Conservation (phyloP, 2,113 vertebrate genomes). For the Piaya cayana region DNA sequence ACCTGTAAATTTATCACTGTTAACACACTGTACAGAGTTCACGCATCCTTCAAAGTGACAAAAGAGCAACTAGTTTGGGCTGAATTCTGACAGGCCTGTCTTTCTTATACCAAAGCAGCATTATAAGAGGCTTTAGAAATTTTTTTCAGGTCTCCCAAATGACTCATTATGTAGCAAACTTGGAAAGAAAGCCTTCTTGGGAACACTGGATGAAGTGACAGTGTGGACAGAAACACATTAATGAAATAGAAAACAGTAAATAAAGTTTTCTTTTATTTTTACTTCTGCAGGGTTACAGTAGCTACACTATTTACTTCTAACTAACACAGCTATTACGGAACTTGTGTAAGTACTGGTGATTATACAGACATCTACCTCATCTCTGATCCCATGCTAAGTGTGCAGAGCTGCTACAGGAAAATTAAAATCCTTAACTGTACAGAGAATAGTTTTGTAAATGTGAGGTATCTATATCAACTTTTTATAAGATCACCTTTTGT, state of each 20-base stretch:
- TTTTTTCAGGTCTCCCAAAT: background rate
- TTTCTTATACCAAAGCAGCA: background rate
- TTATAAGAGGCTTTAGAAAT: background rate
- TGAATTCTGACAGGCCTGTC: background rate
- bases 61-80: background rate
- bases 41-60: background rate
- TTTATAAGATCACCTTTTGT: background rate
- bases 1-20: background rate
- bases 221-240: background rate
- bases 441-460: background rate
- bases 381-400: background rate
- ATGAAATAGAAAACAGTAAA: background rate
- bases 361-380: background rate
- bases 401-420: background rate
- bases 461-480: background rate
- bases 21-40: background rate
- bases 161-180: background rate
- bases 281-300: background rate
- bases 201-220: background rate
- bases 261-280: background rate
- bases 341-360: background rate
- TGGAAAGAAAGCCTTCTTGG: background rate
- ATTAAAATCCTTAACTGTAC: background rate
- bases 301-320: background rate
- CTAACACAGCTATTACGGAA: background rate